Evolutionary conservation across 53 echinoderm and acorn worm species (phyloP), one percentile per base, ranked within the genome.

Genomic region (Crossaster papposus): DNA sequence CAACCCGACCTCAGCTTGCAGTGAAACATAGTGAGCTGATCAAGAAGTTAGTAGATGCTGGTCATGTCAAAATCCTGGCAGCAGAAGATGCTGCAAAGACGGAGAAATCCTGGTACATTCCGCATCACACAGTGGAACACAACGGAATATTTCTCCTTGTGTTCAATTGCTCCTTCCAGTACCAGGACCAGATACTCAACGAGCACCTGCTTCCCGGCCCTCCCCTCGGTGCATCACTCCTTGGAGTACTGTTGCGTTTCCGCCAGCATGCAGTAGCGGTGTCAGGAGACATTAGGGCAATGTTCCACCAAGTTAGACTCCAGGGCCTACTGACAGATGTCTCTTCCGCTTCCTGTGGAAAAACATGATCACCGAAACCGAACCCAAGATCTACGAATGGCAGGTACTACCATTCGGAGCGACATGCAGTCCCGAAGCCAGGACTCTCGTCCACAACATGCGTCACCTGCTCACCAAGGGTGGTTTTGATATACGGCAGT

Each of bases 121-220:
- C 86, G 11, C 86, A 74, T 51, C 76, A 86, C 30, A 76, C 76
- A 2, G 86, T 86, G 33, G 33, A 73, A 10, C 86, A 86, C 54
- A 86, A 86, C 29, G 72, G 50, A 30, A 84, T 72, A 50, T 82
- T 53, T 53, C 79, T 11, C 23, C 79, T 79, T 1, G 79, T 79
- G 8, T 51, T 79, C 51, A 51, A 79, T n/a, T 79, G 53, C 54
- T 79, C 79, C 24, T 79, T 79, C 52, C n/a, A 3, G 53, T 79
- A 79, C 29, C 26, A 79, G 53, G 28, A 79, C 79, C 79, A 51
- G 37, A 51, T 79, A 8, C 79, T 79, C 6, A 79, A 79, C 13
- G 79, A 79, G 51, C 79, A 79, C 29, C 79, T 79, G 0, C 77
- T 77, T 20, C 77, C 77, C 20, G 37, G 77, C 17, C 37, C 58